Conservation (phyloP, 2,888 invertebrate genomes). For the Himalopsyche anomala region DNA sequence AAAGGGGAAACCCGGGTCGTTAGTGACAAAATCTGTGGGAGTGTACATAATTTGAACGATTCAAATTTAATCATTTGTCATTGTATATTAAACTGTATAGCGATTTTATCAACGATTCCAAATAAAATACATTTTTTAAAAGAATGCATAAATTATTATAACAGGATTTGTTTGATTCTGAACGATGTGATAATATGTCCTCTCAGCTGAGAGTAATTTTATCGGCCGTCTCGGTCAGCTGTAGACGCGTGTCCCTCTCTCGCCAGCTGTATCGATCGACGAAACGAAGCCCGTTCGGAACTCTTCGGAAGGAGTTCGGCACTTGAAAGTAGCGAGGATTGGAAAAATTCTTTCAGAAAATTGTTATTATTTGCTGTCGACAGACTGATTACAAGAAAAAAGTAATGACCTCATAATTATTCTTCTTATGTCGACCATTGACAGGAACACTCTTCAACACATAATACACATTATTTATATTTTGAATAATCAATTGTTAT, state of each 20-base stretch:
- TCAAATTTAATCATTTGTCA: no score
- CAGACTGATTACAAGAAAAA: background rate
- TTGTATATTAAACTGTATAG: no score
- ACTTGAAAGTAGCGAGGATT: background rate
- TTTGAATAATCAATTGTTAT: no score
- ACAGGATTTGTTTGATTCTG: background rate
- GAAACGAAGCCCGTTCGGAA: background rate
- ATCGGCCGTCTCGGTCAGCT: background rate
- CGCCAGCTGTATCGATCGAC: slow-evolving; percentile 20
- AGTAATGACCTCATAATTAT: background rate
- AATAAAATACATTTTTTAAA: no score
- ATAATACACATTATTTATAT: no score
- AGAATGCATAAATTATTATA: background rate
- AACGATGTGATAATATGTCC: background rate
- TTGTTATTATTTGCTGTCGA: background rate
- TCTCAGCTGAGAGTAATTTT: slow-evolving; percentile 22
- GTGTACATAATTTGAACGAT: no score
- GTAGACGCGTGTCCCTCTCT: background rate
- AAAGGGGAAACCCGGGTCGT: no score
- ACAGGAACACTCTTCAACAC: no score
- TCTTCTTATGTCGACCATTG: no score
- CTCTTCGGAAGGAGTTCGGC: background rate
- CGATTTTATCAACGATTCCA: no score
- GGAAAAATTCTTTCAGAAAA: slow-evolving; percentile 9
- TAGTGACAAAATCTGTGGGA: no score